A percentile compares a stretch with the other conserved stretches of the same genome.
phyloP scores from a whole-genome alignment of 1,140 invertebrate species.

The Macrotrachela quadricornifera region DNA sequence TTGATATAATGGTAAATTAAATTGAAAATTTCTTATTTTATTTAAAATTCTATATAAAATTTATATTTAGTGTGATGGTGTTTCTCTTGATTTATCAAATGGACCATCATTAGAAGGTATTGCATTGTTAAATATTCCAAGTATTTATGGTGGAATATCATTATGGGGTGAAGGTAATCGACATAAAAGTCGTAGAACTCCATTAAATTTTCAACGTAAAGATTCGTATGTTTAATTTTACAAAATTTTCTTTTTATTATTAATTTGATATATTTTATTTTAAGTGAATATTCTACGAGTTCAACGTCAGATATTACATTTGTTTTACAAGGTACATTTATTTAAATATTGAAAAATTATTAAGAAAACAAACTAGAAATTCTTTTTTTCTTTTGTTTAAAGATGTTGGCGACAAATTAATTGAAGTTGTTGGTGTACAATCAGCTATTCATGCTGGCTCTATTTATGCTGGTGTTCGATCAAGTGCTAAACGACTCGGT shows the following conservation, averaged over 20 bases:
- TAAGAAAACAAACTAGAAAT: no score
- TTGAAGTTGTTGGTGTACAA: constrained; percentile 84
- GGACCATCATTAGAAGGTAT: constrained; percentile 45
- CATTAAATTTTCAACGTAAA: no score
- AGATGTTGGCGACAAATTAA: constrained; percentile 71
- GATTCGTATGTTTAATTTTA: no score
- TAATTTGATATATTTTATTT: no score
- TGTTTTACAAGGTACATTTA: no score
- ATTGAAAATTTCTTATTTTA: neutral
- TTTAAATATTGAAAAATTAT: no score
- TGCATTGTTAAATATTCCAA: constrained; percentile 86
- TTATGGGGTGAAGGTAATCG: constrained; percentile 48
- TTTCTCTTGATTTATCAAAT: neutral
- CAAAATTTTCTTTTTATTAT: no score
- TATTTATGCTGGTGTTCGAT: constrained; percentile 66
- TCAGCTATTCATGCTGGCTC: constrained; percentile 88
- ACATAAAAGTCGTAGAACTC: no score
- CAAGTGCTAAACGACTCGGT: constrained; percentile 60
- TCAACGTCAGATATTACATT: no score
- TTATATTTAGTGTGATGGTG: neutral
- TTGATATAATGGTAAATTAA: constrained; percentile 59
- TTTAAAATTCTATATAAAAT: neutral
- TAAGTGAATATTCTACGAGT: no score
- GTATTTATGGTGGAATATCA: constrained; percentile 84
- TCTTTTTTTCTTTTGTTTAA: no score